These are phyloP conservation scores for Holacanthus passer DNA, from an alignment of 2,113 vertebrate species.

Conservation along the genomic window DNA sequence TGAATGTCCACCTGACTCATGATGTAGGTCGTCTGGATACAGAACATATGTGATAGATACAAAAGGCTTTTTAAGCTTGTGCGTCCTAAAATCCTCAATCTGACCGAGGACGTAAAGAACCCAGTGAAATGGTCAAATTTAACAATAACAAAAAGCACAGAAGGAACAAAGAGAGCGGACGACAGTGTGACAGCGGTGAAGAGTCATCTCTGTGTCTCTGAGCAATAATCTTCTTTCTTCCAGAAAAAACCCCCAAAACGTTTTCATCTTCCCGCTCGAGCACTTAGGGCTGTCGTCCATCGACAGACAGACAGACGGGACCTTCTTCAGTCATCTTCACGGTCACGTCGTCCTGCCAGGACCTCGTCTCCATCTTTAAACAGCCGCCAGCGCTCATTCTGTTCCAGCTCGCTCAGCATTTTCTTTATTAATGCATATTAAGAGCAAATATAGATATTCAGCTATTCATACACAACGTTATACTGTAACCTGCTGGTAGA, in stretches of 20 bases:
- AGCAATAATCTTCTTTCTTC: slow-evolving; percentile 19
- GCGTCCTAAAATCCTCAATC: not conserved
- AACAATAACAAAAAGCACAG: slow-evolving; percentile 1
- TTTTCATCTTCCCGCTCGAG: slow-evolving; percentile 12
- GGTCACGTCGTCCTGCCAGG: not conserved
- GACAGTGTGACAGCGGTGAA: not conserved
- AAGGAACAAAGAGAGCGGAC: not conserved
- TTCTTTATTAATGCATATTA: too few relatives aligned
- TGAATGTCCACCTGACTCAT: not conserved
- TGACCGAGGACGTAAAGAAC: not conserved
- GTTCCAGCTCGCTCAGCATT: too few relatives aligned
- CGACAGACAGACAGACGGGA: not conserved
- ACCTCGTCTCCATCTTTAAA: not conserved
- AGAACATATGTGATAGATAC: not conserved
- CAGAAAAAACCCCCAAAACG: slow-evolving; percentile 18
- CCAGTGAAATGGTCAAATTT: too few relatives aligned
- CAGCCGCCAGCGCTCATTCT: not conserved
- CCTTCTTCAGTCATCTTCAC: not conserved
- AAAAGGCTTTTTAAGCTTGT: not conserved
- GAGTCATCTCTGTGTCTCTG: not conserved
- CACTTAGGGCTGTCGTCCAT: slow-evolving; percentile 17
- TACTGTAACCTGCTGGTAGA: too few relatives aligned
- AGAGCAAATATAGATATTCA: too few relatives aligned
- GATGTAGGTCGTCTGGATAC: too few relatives aligned
- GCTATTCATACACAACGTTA: too few relatives aligned